These are phyloP conservation scores for Cryptotis parvus DNA, from an alignment of 2,113 vertebrate species.

Conservation along the genomic window DNA sequence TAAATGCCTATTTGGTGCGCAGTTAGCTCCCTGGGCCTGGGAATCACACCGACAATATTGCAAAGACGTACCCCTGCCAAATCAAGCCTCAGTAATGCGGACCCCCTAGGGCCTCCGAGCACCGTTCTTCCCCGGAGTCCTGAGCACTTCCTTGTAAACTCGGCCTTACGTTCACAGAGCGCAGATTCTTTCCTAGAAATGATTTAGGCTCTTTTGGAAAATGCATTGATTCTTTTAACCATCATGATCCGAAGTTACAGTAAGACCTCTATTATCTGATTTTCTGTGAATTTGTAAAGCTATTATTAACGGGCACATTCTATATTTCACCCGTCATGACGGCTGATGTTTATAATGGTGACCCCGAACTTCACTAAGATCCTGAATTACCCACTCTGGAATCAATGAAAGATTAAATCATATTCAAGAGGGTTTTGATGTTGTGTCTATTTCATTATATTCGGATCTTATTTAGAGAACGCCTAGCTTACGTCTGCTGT, in stretches of 20 bases:
- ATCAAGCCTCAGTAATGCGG: background rate
- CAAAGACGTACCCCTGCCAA: background rate
- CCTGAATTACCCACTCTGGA: conserved; percentile 39
- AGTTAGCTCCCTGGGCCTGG: background rate
- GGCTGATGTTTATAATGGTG: conserved; percentile 61
- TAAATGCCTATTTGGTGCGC: background rate
- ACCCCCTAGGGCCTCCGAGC: background rate
- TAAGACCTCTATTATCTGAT: conserved; percentile 78
- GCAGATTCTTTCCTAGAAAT: conserved; percentile 73
- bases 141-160: conserved; percentile 58
- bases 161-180: conserved; percentile 24
- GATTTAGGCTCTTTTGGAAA: conserved; percentile 73
- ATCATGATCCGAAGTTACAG: conserved; percentile 74
- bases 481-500: background rate
- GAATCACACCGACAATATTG: background rate
- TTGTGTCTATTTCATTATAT: conserved; percentile 49
- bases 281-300: conserved; percentile 74
- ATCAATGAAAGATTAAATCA: conserved; percentile 53
- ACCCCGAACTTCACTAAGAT: conserved; percentile 30
- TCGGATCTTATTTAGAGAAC: background rate
- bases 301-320: conserved; percentile 62
- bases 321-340: conserved; percentile 56
- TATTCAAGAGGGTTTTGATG: conserved; percentile 3
- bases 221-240: conserved; percentile 71
- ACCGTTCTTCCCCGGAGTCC: conserved; percentile 45